Evolutionary conservation across 2,797 vertebrate species (phyloP).

Genomic region (Fistularia commersonii): DNA sequence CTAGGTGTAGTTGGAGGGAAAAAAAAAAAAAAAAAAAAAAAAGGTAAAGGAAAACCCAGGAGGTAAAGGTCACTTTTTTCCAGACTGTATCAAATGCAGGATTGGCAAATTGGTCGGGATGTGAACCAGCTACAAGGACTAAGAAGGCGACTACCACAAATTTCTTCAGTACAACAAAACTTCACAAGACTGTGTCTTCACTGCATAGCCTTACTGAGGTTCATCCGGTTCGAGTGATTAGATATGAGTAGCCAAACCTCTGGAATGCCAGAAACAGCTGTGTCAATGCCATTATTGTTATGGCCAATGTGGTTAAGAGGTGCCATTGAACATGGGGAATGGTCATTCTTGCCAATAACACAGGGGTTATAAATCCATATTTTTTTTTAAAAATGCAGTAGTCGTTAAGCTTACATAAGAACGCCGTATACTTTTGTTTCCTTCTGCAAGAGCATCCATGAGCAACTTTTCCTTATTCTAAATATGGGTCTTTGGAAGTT

Average conservation of each 20-base stretch:
- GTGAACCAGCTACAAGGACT: constrained; percentile 40
- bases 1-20: too few relatives aligned
- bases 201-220: constrained; percentile 67
- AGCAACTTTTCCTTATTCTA: constrained; percentile 61
- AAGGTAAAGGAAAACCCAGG: constrained; percentile 44
- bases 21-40: constrained; percentile 16
- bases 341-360: constrained; percentile 58
- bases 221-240: constrained; percentile 53
- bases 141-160: constrained; percentile 34
- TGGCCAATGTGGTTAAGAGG: constrained; percentile 38
- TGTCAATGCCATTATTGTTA: constrained; percentile 27
- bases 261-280: constrained; percentile 49
- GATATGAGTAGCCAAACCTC: constrained; percentile 48
- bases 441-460: constrained; percentile 61
- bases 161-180: constrained; percentile 31
- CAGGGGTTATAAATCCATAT: constrained; percentile 51
- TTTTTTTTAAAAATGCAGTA: constrained; percentile 59
- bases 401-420: constrained; percentile 72
- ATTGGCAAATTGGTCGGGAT: constrained; percentile 37
- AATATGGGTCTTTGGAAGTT: constrained; percentile 58
- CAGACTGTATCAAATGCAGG: constrained; percentile 23
- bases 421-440: constrained; percentile 64
- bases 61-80: constrained; percentile 46
- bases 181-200: constrained; percentile 32
- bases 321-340: constrained; percentile 55